Conservation (phyloP, 2,797 vertebrate species). For the Arvicola amphibius region DNA sequence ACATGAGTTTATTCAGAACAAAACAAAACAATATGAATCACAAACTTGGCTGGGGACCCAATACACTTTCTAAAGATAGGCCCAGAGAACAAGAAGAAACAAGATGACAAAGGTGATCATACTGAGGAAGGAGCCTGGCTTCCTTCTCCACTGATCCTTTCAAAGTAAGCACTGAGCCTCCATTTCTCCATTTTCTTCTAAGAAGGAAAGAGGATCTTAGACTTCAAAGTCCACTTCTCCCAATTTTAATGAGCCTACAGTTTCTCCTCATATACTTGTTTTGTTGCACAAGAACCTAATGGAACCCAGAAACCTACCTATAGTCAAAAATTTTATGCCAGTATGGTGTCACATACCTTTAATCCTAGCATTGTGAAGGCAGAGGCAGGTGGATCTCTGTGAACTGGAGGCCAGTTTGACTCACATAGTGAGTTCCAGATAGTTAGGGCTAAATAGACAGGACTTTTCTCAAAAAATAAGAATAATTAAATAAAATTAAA, state of each 20-base stretch:
- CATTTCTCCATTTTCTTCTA: slow-evolving; percentile 23
- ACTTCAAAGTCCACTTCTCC: slow-evolving; percentile 6
- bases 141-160: slow-evolving; percentile 25
- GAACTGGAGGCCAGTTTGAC: not conserved
- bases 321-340: not conserved
- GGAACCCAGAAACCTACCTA: slow-evolving; percentile 1
- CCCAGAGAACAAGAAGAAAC: not conserved
- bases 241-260: not conserved
- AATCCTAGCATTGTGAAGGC: not conserved
- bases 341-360: not conserved
- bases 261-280: slow-evolving; percentile 6
- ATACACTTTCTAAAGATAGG: not conserved
- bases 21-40: slow-evolving; percentile 16
- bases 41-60: not conserved
- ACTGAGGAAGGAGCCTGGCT: not conserved
- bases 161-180: not conserved
- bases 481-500: not conserved
- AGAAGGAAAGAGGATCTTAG: not conserved
- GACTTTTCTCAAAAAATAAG: not conserved
- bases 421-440: not conserved
- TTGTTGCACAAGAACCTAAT: slow-evolving; percentile 5
- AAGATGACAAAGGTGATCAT: not conserved
- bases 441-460: not conserved
- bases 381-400: not conserved
- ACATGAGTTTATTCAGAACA: slow-evolving; percentile 9